Evolutionary conservation across 2,113 vertebrate genomes (phyloP), one percentile per base, ranked within the genome.

Genomic region (Spea bombifrons): DNA sequence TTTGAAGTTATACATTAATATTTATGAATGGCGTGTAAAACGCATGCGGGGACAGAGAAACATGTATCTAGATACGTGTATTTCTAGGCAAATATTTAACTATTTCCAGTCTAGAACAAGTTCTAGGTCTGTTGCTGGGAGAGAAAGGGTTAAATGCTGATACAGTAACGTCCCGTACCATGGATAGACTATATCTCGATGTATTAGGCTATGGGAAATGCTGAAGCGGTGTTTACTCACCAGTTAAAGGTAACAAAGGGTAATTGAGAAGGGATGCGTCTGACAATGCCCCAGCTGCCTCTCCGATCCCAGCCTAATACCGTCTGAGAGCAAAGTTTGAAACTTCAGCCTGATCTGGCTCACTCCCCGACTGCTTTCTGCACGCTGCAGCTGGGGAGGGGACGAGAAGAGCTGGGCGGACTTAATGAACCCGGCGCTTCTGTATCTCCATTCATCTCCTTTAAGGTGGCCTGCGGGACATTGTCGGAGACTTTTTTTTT

Each of bases 291-390:
- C 8, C 52, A 48, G 66, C 53, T 75, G 53, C 57, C 53, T 76
- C 50, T 8, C 30, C 30, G 30, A 65, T 55, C 30, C 30, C 49
- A 44, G 64, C 13, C 17, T 30, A 30, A 44, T 52, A 43, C 66
- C 49, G 57, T 63, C 16, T 16, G 50, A 76, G 50, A 47, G 53
- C 64, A 77, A 77, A 70, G 53, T 77, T 77, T 77, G 45, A 69
- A 69, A 77, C 75, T 77, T 77, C 75, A 50, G 45, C 67, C 66
- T 77, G 52, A 63, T 45, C 50, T 77, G 52, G 63, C 68, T 77
- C 66, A 77, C 55, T 77, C 66, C 48, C 50, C 69, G 47, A 47
- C 53, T 70, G 66, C 67, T 16, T 75, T 5, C 13, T 12, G 73
- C 12, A 4, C 50, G 48, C 72, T 63, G 43, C 47, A 10, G 61